phyloP scores from a whole-genome alignment of 2,797 vertebrate genomes.

The Phaenicophaeus curvirostris region DNA sequence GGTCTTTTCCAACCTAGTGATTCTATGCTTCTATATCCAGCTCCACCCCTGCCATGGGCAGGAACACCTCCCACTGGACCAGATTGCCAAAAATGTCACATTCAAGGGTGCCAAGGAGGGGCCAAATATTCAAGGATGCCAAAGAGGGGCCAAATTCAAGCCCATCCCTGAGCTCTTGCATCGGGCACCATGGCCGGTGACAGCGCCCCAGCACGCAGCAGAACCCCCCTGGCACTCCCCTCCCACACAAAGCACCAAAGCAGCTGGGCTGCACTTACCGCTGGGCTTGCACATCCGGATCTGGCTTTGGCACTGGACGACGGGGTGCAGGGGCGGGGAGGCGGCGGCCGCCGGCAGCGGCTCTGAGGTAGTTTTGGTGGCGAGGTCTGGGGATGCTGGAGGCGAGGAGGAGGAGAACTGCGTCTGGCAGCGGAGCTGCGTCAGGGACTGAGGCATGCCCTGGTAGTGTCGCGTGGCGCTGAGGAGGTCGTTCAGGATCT shows the following conservation, averaged over 20 bases:
- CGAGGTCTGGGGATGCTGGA: conserved; percentile 78
- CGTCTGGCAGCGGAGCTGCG: conserved; percentile 95
- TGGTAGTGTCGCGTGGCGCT: conserved; percentile 98
- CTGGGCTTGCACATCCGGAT: conserved; percentile 91
- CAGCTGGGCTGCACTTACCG: conserved; percentile 76
- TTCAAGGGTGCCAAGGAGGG: too few species aligned
- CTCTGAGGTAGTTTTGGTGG: conserved; percentile 91
- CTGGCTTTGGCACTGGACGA: conserved; percentile 93
- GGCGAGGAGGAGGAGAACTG: conserved; percentile 83
- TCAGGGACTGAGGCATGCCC: conserved; percentile 95
- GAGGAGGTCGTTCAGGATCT: conserved; percentile 97
- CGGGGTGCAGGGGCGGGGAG: conserved; percentile 80
- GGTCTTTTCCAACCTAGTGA: too few species aligned
- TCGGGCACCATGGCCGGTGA: too few species aligned
- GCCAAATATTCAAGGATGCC: too few species aligned
- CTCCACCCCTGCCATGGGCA: too few species aligned
- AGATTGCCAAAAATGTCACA: too few species aligned
- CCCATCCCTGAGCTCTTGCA: too few species aligned
- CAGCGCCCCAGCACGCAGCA: too few species aligned
- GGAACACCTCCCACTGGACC: too few species aligned
- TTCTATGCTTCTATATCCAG: too few species aligned
- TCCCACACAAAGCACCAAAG: fast-evolving
- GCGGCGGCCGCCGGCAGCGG: conserved; percentile 36
- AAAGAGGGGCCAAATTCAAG: too few species aligned
- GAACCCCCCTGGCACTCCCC: background rate